These are phyloP conservation scores for Cynaeus angustus DNA, from an alignment of 2,888 invertebrate genomes.

Conservation along the genomic window DNA sequence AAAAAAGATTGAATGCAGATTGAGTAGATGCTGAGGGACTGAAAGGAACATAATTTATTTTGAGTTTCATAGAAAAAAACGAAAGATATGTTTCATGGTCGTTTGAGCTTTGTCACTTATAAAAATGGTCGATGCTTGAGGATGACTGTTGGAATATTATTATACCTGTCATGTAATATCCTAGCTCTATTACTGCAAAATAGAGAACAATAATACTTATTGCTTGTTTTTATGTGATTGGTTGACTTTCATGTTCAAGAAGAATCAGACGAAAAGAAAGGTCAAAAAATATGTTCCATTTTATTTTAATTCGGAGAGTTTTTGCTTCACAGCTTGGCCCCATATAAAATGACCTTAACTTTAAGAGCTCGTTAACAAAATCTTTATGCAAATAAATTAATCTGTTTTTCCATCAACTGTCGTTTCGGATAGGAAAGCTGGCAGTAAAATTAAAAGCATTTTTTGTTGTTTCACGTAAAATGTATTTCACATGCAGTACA, in stretches of 20 bases:
- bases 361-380: conserved; percentile 6
- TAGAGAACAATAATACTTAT: conserved; percentile 11
- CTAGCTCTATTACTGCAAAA: conserved; percentile 9
- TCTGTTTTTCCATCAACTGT: not conserved
- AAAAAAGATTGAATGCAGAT: not conserved
- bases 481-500: too few relatives aligned
- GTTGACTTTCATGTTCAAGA: not conserved
- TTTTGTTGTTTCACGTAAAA: too few relatives aligned
- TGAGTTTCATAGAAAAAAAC: conserved; percentile 2
- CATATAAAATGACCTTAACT: not conserved
- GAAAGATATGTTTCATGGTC: not conserved
- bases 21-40: not conserved
- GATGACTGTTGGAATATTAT: conserved; percentile 16
- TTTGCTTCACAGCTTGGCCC: conserved; percentile 5
- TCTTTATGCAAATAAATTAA: conserved; percentile 22
- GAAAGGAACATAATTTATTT: conserved; percentile 17
- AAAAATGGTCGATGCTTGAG: conserved; percentile 12
- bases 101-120: conserved; percentile 27
- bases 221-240: conserved; percentile 9
- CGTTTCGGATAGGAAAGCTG: not conserved
- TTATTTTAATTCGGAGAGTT: not conserved
- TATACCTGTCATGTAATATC: conserved; percentile 20
- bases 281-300: not conserved
- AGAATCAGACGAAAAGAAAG: not conserved
- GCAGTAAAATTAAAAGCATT: not conserved